Conservation (phyloP, 2,113 vertebrate species). For the Syrrhaptes paradoxus region DNA sequence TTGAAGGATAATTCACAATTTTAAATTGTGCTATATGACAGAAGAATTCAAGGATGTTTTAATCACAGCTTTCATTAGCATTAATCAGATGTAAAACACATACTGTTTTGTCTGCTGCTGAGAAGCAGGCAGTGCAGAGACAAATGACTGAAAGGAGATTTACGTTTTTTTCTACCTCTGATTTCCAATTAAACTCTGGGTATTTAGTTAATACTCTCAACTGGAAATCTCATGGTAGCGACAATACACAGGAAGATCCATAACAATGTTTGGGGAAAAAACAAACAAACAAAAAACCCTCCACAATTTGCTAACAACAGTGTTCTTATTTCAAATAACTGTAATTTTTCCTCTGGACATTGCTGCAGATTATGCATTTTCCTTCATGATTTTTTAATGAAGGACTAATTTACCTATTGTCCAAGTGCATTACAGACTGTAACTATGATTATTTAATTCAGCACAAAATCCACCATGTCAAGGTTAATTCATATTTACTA, state of each 20-base stretch:
- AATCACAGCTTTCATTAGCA: slow-evolving; percentile 46
- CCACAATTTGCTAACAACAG: slow-evolving; percentile 60
- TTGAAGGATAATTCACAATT: slow-evolving; percentile 65
- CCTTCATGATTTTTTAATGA: slow-evolving; percentile 74
- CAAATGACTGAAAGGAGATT: slow-evolving; percentile 65
- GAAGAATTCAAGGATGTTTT: slow-evolving; percentile 58
- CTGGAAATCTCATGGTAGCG: slow-evolving; percentile 17
- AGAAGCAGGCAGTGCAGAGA: slow-evolving; percentile 22
- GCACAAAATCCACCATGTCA: slow-evolving; percentile 55
- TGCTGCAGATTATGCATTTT: slow-evolving; percentile 67
- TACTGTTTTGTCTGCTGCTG: neutral
- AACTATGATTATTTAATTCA: slow-evolving; percentile 61
- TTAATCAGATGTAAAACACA: slow-evolving; percentile 65
- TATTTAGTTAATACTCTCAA: slow-evolving; percentile 64
- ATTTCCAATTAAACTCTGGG: slow-evolving; percentile 67
- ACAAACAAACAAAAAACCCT: neutral
- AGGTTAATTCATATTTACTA: slow-evolving; percentile 68
- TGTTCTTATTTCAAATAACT: slow-evolving; percentile 64
- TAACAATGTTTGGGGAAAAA: neutral
- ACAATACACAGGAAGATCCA: slow-evolving; percentile 24
- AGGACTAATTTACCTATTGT: slow-evolving; percentile 68
- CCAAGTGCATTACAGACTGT: slow-evolving; percentile 34
- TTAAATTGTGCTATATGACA: slow-evolving; percentile 46
- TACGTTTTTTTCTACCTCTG: slow-evolving; percentile 49
- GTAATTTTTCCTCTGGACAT: slow-evolving; percentile 58